Evolutionary conservation across 2,797 vertebrate genomes (phyloP).

Genomic region (Mus spretus): DNA sequence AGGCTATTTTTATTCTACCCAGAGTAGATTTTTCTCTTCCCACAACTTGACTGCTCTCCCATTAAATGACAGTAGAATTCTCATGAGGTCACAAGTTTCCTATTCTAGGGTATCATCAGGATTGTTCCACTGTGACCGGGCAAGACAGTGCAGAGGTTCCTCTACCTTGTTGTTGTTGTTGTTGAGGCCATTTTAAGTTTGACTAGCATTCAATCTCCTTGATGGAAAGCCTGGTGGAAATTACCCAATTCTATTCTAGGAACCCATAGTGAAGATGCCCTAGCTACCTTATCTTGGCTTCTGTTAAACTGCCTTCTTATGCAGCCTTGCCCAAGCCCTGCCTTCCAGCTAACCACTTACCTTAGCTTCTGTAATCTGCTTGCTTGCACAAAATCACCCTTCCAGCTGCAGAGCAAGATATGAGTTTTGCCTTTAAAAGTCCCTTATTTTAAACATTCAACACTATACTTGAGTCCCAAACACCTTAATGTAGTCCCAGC

Average conservation of each 20-base stretch:
- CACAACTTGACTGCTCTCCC: background rate
- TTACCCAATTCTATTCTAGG: background rate
- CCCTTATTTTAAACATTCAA: background rate
- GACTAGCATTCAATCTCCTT: background rate
- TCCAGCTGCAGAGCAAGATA: background rate
- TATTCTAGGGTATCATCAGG: background rate
- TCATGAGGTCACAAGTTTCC: background rate
- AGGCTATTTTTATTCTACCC: conserved; percentile 71
- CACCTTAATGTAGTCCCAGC: background rate
- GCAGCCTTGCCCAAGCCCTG: background rate
- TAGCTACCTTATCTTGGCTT: background rate
- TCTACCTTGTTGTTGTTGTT: background rate
- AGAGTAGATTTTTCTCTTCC: conserved; percentile 7
- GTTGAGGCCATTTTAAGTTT: background rate
- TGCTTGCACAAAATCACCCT: background rate
- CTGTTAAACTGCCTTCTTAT: background rate
- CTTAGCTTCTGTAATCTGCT: background rate
- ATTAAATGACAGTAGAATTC: background rate
- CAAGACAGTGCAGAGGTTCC: background rate
- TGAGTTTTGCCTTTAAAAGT: background rate
- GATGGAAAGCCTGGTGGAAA: background rate
- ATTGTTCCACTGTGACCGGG: background rate
- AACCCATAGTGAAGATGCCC: background rate
- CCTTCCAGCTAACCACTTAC: background rate
- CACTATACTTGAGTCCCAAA: background rate